phyloP scores from a whole-genome alignment of 2,888 invertebrate genomes.

The Brenthis daphne region DNA sequence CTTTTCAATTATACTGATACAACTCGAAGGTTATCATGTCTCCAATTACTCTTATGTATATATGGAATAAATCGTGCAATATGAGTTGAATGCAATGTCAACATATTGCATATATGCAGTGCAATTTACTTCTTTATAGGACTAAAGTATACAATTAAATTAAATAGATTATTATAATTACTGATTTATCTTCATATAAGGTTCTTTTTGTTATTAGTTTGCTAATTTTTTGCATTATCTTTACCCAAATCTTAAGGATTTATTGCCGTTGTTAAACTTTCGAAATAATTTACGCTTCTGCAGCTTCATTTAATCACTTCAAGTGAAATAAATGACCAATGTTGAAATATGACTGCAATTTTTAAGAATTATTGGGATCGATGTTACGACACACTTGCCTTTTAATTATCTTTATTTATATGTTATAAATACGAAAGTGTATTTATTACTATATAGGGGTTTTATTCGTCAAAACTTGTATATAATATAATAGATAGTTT shows the following conservation, averaged over 20 bases:
- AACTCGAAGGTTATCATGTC: slow-evolving; percentile 30
- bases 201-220: not conserved
- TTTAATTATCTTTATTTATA: not conserved
- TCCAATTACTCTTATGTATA: slow-evolving; percentile 22
- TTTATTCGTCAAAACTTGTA: too few species aligned
- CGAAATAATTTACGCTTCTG: slow-evolving; percentile 1
- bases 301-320: slow-evolving; percentile 5
- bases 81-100: slow-evolving; percentile 12
- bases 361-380: slow-evolving; percentile 5
- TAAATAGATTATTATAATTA: too few species aligned
- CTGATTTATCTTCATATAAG: too few species aligned
- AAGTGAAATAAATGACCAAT: slow-evolving; percentile 2
- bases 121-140: too few species aligned
- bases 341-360: slow-evolving; percentile 10
- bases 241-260: not conserved
- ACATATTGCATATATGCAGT: not conserved
- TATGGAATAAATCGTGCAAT: slow-evolving; percentile 10
- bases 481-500: too few species aligned
- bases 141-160: too few species aligned
- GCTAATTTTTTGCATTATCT: slow-evolving; percentile 4
- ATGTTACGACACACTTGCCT: slow-evolving; percentile 7
- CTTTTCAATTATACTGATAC: slow-evolving; percentile 35
- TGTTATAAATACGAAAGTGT: too few species aligned
- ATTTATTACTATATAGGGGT: too few species aligned
- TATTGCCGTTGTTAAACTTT: slow-evolving; percentile 7